Evolutionary conservation across 2,797 vertebrate species (phyloP).

Genomic region (Ateles fusciceps): DNA sequence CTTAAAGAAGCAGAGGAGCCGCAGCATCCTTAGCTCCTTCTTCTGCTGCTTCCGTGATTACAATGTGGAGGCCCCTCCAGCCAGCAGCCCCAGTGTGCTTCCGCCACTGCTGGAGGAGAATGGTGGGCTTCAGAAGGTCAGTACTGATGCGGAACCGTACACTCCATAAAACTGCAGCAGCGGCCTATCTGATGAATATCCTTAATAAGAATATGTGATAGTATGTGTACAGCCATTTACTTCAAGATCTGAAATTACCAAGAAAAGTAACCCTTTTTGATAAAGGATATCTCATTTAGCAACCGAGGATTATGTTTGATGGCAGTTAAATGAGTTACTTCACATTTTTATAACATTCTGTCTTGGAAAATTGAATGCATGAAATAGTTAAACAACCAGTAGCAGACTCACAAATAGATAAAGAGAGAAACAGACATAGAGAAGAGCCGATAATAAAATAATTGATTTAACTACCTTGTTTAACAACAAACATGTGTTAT

Average conservation of each 20-base stretch:
- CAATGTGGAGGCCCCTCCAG: constrained; percentile 91
- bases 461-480: not conserved
- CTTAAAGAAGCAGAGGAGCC: constrained; percentile 95
- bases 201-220: not conserved
- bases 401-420: not conserved
- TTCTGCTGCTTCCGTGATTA: constrained; percentile 99
- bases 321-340: not conserved
- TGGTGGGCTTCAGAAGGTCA: constrained; percentile 94
- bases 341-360: not conserved
- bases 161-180: accelerated
- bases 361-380: not conserved
- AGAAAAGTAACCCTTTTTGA: not conserved
- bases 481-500: not conserved
- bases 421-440: not conserved
- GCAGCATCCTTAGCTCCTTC: constrained; percentile 98
- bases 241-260: not conserved
- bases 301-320: not conserved
- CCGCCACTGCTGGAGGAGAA: constrained; percentile 94
- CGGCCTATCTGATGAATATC: accelerated
- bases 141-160: not conserved
- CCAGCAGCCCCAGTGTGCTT: constrained; percentile 89
- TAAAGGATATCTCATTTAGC: not conserved
- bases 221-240: not conserved
- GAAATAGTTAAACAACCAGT: not conserved
- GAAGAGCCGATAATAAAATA: not conserved